A percentile compares a stretch with the other conserved stretches of the same genome.
These are phyloP conservation scores for Nycteola revayana DNA, from an alignment of 2,888 invertebrate genomes.

Conservation along the genomic window DNA sequence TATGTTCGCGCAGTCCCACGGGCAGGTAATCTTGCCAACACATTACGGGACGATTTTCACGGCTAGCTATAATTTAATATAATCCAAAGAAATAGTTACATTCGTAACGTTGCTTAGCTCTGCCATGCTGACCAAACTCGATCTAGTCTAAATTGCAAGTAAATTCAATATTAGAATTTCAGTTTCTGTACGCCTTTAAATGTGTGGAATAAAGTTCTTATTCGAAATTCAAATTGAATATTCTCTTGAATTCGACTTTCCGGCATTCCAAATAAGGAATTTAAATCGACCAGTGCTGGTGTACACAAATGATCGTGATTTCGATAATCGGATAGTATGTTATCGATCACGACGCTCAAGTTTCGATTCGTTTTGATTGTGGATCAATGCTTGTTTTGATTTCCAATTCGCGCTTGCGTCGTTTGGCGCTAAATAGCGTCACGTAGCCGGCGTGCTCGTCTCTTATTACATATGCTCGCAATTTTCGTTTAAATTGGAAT, in stretches of 20 bases:
- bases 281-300: slow-evolving; percentile 26
- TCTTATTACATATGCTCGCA: slow-evolving; percentile 57
- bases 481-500: slow-evolving; percentile 67
- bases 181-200: slow-evolving; percentile 27
- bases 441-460: slow-evolving; percentile 64
- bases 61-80: slow-evolving; percentile 81
- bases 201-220: slow-evolving; percentile 39
- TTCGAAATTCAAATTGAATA: slow-evolving; percentile 33
- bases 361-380: slow-evolving; percentile 78
- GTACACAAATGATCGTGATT: slow-evolving; percentile 73
- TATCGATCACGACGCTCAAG: slow-evolving; percentile 77
- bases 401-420: slow-evolving; percentile 80
- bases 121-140: slow-evolving; percentile 36
- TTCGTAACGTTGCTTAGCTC: slow-evolving; percentile 47
- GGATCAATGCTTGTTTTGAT: slow-evolving; percentile 79
- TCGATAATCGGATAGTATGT: slow-evolving; percentile 74
- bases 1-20: slow-evolving; percentile 74
- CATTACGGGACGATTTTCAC: slow-evolving; percentile 80
- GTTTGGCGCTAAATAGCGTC: slow-evolving; percentile 78
- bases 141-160: slow-evolving; percentile 22
- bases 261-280: slow-evolving; percentile 28
- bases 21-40: slow-evolving; percentile 70
- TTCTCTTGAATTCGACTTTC: slow-evolving; percentile 30
- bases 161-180: slow-evolving; percentile 25
- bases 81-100: slow-evolving; percentile 80